These are phyloP conservation scores for Myotis brandtii DNA, from an alignment of 2,113 vertebrate species.

Conservation along the genomic window DNA sequence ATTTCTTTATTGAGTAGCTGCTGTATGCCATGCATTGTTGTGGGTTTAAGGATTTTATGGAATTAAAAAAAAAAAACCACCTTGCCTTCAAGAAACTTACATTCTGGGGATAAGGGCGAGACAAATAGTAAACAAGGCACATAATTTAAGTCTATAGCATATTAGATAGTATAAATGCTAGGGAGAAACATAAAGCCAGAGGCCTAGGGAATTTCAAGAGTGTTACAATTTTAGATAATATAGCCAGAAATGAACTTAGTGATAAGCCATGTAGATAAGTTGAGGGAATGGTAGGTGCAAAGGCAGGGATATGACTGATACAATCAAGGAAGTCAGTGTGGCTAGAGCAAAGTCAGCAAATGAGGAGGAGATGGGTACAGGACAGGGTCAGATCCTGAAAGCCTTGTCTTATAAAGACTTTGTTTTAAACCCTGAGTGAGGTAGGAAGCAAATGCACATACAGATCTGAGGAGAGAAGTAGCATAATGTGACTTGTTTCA, in stretches of 20 bases:
- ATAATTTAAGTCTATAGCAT: background rate
- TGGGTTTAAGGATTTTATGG: background rate
- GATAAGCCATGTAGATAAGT: background rate
- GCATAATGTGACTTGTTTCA: background rate
- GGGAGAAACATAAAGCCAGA: background rate
- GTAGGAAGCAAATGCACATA: background rate
- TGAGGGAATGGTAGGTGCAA: background rate
- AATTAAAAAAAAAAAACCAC: background rate
- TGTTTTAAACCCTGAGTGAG: background rate
- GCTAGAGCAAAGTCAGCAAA: background rate
- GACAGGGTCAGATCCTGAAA: background rate
- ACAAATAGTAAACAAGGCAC: background rate
- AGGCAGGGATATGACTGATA: background rate
- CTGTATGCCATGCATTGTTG: background rate
- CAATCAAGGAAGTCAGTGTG: background rate
- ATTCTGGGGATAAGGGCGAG: background rate
- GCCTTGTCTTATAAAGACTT: background rate
- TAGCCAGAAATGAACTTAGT: background rate
- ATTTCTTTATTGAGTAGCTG: background rate
- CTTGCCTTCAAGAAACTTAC: background rate
- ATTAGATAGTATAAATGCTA: background rate
- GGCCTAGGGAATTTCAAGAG: background rate
- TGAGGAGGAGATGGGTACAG: background rate
- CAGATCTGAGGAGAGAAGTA: slow-evolving; percentile 3
- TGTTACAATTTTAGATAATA: background rate